Conservation (phyloP, 2,797 vertebrate species). For the Percopsis omiscomaycus region DNA sequence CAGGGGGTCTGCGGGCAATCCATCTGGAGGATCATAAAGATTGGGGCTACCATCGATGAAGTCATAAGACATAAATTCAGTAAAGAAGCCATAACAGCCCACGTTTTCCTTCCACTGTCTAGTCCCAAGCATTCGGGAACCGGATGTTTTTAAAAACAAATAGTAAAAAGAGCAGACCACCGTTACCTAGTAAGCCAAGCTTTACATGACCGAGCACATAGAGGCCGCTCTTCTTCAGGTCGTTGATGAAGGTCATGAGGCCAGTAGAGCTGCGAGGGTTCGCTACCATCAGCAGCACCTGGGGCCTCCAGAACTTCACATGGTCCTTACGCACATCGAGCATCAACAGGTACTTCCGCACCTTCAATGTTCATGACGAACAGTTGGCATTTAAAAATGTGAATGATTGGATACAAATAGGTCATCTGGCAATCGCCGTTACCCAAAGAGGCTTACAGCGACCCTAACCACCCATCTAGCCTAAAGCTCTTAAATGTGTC, state of each 20-base stretch:
- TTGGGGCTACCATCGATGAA: too few relatives aligned
- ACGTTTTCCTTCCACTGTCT: too few relatives aligned
- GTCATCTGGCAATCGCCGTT: too few relatives aligned
- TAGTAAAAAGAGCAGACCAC: background rate
- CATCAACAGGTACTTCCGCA: conserved; percentile 84
- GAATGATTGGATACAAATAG: too few relatives aligned
- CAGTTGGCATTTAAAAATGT: too few relatives aligned
- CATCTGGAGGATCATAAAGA: conserved; percentile 62
- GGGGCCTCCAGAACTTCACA: conserved; percentile 86
- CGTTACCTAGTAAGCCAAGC: conserved; percentile 80
- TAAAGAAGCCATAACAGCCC: too few relatives aligned
- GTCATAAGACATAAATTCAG: background rate
- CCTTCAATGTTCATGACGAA: conserved; percentile 54
- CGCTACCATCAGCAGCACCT: conserved; percentile 82
- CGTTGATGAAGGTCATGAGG: conserved; percentile 83
- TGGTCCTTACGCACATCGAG: conserved; percentile 85
- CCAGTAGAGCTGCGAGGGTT: conserved; percentile 77
- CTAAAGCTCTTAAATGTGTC: too few relatives aligned
- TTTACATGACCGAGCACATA: conserved; percentile 83
- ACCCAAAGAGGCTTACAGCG: too few relatives aligned
- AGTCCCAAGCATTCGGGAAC: too few relatives aligned
- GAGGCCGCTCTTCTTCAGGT: conserved; percentile 86
- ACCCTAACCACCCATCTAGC: too few relatives aligned
- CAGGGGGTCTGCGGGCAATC: conserved; percentile 81
- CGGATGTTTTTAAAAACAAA: background rate